phyloP scores from a whole-genome alignment of 2,797 vertebrate species.

The Pangasius larnaudii region DNA sequence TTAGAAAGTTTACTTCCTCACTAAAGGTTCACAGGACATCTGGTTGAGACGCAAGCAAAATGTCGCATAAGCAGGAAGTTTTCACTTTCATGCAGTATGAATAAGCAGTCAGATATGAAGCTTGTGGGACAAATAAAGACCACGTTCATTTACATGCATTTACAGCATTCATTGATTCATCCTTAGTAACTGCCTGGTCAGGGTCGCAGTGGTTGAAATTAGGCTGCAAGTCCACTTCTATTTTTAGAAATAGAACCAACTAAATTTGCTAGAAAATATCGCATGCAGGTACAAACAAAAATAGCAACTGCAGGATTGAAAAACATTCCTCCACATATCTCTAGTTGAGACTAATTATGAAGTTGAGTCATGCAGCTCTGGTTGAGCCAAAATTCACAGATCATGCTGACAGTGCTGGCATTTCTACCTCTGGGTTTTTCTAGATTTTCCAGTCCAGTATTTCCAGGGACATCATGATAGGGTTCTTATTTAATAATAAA shows the following conservation, averaged over 20 bases:
- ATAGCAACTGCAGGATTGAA: background rate
- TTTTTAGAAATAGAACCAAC: background rate
- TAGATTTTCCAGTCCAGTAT: background rate
- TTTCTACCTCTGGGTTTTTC: constrained; percentile 13
- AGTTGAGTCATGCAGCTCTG: background rate
- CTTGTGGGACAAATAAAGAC: background rate
- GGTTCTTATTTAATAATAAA: background rate
- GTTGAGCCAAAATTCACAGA: constrained; percentile 1
- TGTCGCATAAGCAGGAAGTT: background rate
- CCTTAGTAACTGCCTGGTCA: background rate
- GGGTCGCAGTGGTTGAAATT: background rate
- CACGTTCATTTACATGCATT: background rate
- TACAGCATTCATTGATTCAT: background rate
- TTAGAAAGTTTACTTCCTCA: too few species aligned
- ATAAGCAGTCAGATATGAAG: background rate
- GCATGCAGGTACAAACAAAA: background rate
- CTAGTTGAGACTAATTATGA: background rate
- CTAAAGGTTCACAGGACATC: too few species aligned
- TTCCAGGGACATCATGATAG: background rate
- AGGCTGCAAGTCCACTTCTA: background rate
- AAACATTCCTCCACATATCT: background rate
- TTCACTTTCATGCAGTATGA: background rate
- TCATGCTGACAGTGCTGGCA: background rate
- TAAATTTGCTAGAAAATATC: background rate
- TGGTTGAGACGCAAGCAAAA: background rate